These are phyloP conservation scores for Apocheima hispidaria DNA, from an alignment of 2,888 invertebrate species.

Conservation along the genomic window DNA sequence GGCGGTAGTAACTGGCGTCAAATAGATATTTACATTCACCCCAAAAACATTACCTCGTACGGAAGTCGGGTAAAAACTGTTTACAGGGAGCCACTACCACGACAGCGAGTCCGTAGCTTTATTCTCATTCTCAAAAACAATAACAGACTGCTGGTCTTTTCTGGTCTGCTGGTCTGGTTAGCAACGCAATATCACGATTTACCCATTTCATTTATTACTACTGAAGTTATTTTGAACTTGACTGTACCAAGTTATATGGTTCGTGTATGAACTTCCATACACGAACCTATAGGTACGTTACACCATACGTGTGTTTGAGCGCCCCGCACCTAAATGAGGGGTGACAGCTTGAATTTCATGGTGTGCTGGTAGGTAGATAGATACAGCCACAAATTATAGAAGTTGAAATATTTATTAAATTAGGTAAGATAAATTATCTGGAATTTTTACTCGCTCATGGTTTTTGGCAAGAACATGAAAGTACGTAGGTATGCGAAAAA, in stretches of 20 bases:
- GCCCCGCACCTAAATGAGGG: constrained; percentile 35
- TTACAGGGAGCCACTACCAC: no score
- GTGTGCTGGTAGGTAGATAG: constrained; percentile 9
- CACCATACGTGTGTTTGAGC: constrained; percentile 37
- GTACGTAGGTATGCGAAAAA: neutral
- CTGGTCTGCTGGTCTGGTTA: no score
- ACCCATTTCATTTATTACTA: no score
- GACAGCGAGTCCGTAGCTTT: no score
- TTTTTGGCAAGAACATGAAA: neutral
- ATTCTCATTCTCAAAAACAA: no score
- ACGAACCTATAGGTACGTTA: constrained; percentile 6
- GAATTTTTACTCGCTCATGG: neutral
- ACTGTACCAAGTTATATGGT: constrained; percentile 10
- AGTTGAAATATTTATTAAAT: neutral
- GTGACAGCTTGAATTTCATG: constrained; percentile 35
- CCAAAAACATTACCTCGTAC: no score
- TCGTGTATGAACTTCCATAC: constrained; percentile 11
- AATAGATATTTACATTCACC: no score
- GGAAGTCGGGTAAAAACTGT: no score
- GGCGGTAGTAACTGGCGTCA: no score
- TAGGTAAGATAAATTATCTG: neutral
- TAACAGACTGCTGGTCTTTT: neutral
- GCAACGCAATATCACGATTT: neutral
- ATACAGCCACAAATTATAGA: neutral
- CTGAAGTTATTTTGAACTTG: constrained; percentile 3